phyloP scores from a whole-genome alignment of 2,888 invertebrate genomes.

The Campopleginae sp. region DNA sequence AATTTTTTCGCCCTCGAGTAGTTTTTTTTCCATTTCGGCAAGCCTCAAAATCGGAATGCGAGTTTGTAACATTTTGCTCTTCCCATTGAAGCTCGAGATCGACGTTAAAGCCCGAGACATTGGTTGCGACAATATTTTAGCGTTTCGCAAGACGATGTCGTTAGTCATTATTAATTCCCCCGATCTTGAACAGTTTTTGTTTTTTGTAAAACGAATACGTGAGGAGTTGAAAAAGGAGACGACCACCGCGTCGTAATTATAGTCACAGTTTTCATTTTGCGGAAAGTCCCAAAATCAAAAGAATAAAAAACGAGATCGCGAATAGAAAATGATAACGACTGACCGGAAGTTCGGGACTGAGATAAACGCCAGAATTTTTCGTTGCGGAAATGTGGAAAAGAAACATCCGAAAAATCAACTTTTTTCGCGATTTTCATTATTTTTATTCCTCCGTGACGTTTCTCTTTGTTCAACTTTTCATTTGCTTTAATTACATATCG shows the following conservation, averaged over 20 bases:
- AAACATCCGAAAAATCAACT: constrained; percentile 25
- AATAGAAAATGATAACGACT: constrained; percentile 14
- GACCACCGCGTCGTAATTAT: constrained; percentile 35
- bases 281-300: constrained; percentile 31
- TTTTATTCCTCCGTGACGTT: constrained; percentile 3
- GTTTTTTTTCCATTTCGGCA: constrained; percentile 12
- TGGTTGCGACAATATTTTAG: constrained; percentile 45
- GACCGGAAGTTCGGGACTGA: constrained; percentile 49
- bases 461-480: constrained; percentile 25
- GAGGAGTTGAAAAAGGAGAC: constrained; percentile 43
- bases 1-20: constrained; percentile 16
- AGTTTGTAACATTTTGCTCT: not conserved
- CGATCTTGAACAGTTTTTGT: not conserved
- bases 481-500: constrained; percentile 63
- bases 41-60: constrained; percentile 3
- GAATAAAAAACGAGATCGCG: constrained; percentile 24
- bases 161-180: not conserved
- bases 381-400: constrained; percentile 5
- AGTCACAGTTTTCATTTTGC: constrained; percentile 55
- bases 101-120: constrained; percentile 42
- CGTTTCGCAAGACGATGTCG: constrained; percentile 30
- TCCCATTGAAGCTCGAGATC: constrained; percentile 36
- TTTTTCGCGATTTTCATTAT: constrained; percentile 8
- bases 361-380: constrained; percentile 27
- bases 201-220: constrained; percentile 27